Percentiles rank a stretch among this genome's conserved stretches.
Conservation (phyloP, 1,140 invertebrate species). For the Epicauta chinensis region DNA sequence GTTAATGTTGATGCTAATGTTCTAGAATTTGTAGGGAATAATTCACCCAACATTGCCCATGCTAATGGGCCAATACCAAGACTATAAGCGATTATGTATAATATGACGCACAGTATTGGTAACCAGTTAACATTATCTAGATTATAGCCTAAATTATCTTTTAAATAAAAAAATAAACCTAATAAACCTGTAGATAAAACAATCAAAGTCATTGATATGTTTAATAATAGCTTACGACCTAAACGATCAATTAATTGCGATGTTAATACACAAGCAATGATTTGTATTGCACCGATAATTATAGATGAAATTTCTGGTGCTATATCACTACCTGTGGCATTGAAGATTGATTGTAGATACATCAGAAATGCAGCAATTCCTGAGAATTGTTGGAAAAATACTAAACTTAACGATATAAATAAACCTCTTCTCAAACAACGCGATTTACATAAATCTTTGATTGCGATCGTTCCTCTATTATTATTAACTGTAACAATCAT, state of each 20-base stretch:
- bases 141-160: neutral
- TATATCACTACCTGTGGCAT: slow-evolving; percentile 51
- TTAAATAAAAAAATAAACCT: slow-evolving; percentile 5
- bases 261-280: no score
- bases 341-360: slow-evolving; percentile 68
- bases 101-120: slow-evolving; percentile 6
- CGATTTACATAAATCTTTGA: no score
- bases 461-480: slow-evolving; percentile 16
- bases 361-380: slow-evolving; percentile 78
- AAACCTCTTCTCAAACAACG: no score
- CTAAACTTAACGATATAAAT: no score
- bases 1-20: slow-evolving; percentile 66
- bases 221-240: no score
- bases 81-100: neutral
- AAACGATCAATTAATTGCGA: no score
- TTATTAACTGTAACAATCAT: neutral
- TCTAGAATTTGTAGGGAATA: slow-evolving; percentile 70
- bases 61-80: slow-evolving; percentile 73
- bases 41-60: slow-evolving; percentile 76
- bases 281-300: no score
- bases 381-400: slow-evolving; percentile 63
- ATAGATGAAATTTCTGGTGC: no score
- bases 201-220: neutral
- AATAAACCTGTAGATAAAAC: neutral
- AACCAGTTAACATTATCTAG: slow-evolving; percentile 3